Conservation (phyloP, 2,888 invertebrate species). For the Orthonychiurus folsomi region DNA sequence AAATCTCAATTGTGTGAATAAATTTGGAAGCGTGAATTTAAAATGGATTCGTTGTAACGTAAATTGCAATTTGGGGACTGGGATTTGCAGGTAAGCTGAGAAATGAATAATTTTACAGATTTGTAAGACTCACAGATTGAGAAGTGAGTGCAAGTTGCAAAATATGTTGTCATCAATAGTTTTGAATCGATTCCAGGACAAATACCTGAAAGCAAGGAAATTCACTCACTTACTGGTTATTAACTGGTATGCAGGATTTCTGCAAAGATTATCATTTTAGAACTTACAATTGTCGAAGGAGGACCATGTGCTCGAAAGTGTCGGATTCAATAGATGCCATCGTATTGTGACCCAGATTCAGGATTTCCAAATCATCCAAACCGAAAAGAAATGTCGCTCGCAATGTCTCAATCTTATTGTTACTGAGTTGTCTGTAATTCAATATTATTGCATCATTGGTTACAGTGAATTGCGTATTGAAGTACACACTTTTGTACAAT, state of each 20-base stretch:
- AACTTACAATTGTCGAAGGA: conserved; percentile 48
- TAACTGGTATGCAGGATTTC: too few relatives aligned
- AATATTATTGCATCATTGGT: too few relatives aligned
- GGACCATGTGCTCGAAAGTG: conserved; percentile 45
- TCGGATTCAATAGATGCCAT: conserved; percentile 44
- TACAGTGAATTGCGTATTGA: too few relatives aligned
- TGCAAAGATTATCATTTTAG: too few relatives aligned
- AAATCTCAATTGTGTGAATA: too few relatives aligned
- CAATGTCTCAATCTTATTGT: conserved; percentile 27
- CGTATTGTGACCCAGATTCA: conserved; percentile 49
- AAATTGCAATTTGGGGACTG: too few relatives aligned
- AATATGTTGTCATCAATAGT: conserved; percentile 47
- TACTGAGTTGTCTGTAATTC: conserved; percentile 29
- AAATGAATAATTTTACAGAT: too few relatives aligned
- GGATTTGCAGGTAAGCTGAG: too few relatives aligned
- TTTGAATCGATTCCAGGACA: conserved; percentile 48
- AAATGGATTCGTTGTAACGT: too few relatives aligned
- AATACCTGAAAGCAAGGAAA: conserved; percentile 47
- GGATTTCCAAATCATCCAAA: conserved; percentile 44
- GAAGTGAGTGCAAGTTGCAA: conserved; percentile 46
- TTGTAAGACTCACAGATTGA: conserved; percentile 47
- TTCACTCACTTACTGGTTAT: too few relatives aligned
- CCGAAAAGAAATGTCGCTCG: conserved; percentile 43
- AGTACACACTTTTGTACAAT: too few relatives aligned
- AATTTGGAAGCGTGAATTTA: too few relatives aligned